A percentile compares a stretch with the other conserved stretches of the same genome.
phyloP scores from a whole-genome alignment of 2,113 vertebrate genomes.

The Felis chaus region DNA sequence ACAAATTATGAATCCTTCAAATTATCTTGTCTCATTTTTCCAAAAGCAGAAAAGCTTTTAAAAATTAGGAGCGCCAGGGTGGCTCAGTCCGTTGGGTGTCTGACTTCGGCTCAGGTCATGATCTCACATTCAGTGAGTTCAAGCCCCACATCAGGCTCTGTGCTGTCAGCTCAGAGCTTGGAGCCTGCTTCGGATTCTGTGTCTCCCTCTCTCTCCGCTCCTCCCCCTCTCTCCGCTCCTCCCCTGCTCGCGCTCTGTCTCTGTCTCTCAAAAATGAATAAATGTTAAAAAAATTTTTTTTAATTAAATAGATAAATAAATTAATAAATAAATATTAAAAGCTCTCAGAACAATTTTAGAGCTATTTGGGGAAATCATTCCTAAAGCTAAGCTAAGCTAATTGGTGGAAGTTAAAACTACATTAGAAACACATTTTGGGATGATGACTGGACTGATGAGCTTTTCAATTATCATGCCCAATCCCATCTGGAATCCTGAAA shows the following conservation, averaged over 20 bases:
- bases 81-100: too few relatives aligned
- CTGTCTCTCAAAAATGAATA: too few relatives aligned
- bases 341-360: neutral
- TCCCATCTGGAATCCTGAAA: neutral
- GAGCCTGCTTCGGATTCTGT: too few relatives aligned
- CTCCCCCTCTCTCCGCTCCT: too few relatives aligned
- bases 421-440: neutral
- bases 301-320: too few relatives aligned
- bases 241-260: too few relatives aligned
- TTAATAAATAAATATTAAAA: neutral
- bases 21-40: slow-evolving; percentile 3
- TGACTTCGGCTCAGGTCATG: too few relatives aligned
- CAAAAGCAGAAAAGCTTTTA: neutral
- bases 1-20: neutral
- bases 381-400: neutral
- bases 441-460: neutral
- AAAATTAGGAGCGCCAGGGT: neutral
- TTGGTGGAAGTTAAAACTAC: neutral
- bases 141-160: too few relatives aligned
- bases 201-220: too few relatives aligned
- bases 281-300: too few relatives aligned
- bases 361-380: neutral
- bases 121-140: too few relatives aligned
- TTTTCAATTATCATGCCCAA: neutral
- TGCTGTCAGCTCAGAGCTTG: too few relatives aligned